Evolutionary conservation across 2,797 vertebrate genomes (phyloP).

Genomic region (Petrocephalus schoutedeni): DNA sequence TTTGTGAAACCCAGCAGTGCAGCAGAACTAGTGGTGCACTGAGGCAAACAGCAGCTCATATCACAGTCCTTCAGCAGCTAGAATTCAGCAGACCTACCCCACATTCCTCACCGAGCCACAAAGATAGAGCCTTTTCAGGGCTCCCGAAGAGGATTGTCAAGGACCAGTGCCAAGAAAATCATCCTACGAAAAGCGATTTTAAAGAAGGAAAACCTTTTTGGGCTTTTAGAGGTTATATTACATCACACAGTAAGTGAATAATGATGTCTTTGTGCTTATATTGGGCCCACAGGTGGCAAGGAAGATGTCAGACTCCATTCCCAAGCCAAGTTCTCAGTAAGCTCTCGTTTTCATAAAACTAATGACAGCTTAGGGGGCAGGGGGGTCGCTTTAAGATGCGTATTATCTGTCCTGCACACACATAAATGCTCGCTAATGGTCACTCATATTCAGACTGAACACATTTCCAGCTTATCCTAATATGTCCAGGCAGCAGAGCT

Average conservation of each 20-base stretch:
- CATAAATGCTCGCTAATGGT: background rate
- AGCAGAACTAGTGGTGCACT: constrained; percentile 23
- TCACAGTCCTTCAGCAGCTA: constrained; percentile 26
- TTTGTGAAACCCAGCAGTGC: background rate
- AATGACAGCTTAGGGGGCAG: background rate
- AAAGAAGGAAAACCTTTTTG: background rate
- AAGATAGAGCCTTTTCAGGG: constrained; percentile 40
- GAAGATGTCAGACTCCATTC: background rate
- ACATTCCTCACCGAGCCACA: constrained; percentile 55
- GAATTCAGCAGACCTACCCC: constrained; percentile 38
- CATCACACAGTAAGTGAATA: background rate
- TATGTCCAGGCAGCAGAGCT: background rate
- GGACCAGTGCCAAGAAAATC: constrained; percentile 30
- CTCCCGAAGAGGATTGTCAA: constrained; percentile 32
- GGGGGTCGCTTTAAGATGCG: background rate
- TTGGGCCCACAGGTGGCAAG: background rate
- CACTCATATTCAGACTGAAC: background rate
- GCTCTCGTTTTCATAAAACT: background rate
- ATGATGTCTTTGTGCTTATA: constrained; percentile 24
- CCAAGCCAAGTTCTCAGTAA: background rate
- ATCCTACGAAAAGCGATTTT: background rate
- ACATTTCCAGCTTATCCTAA: background rate
- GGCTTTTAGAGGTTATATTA: background rate
- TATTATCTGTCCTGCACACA: background rate
- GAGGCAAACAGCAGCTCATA: constrained; percentile 47